A percentile compares a stretch with the other conserved stretches of the same genome.
Conservation (phyloP, 1,140 invertebrate genomes). For the Nixonia krombeini region DNA sequence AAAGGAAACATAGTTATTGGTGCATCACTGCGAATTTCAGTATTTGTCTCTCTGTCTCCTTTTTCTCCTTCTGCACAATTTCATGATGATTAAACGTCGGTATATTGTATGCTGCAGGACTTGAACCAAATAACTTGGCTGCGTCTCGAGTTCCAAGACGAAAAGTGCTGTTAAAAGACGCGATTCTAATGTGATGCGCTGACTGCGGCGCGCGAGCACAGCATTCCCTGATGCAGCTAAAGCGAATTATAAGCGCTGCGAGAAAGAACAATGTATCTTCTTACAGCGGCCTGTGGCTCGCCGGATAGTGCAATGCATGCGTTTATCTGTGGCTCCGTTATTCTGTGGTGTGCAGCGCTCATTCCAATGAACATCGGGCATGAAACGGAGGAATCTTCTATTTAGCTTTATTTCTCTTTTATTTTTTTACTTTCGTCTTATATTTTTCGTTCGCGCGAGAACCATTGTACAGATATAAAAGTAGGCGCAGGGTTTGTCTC, state of each 20-base stretch:
- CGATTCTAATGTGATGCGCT: conserved; percentile 53
- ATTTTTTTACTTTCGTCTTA: no score
- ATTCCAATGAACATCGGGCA: no score
- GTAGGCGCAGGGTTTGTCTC: neutral
- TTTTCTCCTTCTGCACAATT: conserved; percentile 29
- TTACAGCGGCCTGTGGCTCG: no score
- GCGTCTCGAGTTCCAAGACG: conserved; percentile 65
- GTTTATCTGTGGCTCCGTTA: no score
- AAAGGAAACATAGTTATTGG: conserved; percentile 67
- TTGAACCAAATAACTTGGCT: conserved; percentile 68
- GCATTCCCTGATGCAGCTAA: conserved; percentile 35
- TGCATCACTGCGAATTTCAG: conserved; percentile 61
- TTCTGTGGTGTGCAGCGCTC: conserved; percentile 9
- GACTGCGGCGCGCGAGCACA: conserved; percentile 47
- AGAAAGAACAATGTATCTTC: no score
- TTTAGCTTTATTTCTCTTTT: no score
- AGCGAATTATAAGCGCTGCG: no score
- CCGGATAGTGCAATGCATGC: conserved; percentile 15
- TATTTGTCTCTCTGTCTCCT: conserved; percentile 29
- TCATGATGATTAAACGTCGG: conserved; percentile 57
- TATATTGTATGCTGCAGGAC: conserved; percentile 69
- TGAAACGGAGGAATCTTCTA: no score
- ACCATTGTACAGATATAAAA: conserved; percentile 6
- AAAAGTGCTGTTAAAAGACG: conserved; percentile 60
- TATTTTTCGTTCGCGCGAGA: no score